These are phyloP conservation scores for Lepetodrilus schrolli DNA, from an alignment of 2,888 invertebrate genomes.

Conservation along the genomic window DNA sequence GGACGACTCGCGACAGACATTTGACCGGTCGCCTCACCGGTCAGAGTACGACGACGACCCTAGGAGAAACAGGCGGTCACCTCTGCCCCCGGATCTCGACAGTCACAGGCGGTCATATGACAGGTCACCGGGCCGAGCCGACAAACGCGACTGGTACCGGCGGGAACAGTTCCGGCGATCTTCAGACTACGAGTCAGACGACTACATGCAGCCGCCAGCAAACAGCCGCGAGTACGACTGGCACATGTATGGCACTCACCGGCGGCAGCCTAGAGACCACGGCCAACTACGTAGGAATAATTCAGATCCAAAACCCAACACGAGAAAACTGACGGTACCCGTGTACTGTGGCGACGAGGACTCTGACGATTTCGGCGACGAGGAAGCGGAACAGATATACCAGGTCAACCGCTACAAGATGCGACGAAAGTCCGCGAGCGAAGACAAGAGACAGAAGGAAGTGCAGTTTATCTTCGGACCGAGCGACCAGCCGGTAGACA, in stretches of 20 bases:
- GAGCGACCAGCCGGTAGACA: neutral
- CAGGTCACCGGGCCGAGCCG: neutral
- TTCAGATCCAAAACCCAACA: neutral
- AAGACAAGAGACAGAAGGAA: constrained; percentile 8
- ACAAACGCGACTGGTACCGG: neutral
- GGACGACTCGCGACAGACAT: neutral
- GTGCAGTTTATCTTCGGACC: constrained; percentile 9
- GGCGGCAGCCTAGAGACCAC: neutral
- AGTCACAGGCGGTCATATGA: neutral
- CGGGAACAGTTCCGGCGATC: neutral
- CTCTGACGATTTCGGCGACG: constrained; percentile 22
- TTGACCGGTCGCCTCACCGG: neutral
- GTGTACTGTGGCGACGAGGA: constrained; percentile 20
- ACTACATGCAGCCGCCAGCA: neutral
- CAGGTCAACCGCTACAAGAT: neutral
- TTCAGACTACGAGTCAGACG: neutral
- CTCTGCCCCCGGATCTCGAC: neutral
- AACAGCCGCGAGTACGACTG: neutral
- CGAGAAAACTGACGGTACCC: neutral
- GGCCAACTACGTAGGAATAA: neutral
- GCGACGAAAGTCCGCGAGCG: neutral
- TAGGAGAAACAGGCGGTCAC: neutral
- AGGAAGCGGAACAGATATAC: constrained; percentile 23
- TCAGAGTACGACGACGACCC: neutral
- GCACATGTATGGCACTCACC: constrained; percentile 1